Conservation (phyloP, 2,113 vertebrate genomes). For the Meleagris gallopavo region DNA sequence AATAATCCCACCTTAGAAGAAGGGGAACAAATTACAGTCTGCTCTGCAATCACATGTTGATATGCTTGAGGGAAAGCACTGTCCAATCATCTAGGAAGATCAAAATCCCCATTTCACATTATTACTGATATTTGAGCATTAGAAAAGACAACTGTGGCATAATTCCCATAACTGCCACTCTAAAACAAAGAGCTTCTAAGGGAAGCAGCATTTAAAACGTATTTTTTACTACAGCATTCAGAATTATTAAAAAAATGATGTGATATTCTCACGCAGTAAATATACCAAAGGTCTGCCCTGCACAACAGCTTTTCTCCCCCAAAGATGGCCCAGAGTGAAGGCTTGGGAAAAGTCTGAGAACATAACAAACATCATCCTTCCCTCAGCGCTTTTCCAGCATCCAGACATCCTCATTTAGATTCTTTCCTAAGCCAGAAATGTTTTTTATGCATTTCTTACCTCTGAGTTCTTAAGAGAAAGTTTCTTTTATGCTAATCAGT, state of each 20-base stretch:
- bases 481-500: slow-evolving; percentile 6
- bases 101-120: neutral
- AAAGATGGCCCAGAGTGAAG: neutral
- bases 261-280: neutral
- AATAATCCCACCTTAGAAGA: neutral
- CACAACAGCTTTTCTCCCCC: neutral
- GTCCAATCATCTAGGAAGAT: neutral
- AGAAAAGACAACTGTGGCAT: neutral
- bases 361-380: neutral
- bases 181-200: neutral
- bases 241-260: neutral
- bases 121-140: neutral
- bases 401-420: neutral
- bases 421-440: neutral
- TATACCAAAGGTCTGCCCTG: neutral
- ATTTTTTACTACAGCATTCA: neutral
- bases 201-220: neutral
- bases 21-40: neutral
- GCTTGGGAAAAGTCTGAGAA: neutral
- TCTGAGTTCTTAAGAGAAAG: neutral
- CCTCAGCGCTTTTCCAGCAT: neutral
- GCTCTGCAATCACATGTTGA: neutral
- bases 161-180: neutral
- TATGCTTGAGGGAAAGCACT: neutral
- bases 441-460: neutral